Evolutionary conservation across 2,888 invertebrate genomes (phyloP).

Genomic region (Homarus gammarus): DNA sequence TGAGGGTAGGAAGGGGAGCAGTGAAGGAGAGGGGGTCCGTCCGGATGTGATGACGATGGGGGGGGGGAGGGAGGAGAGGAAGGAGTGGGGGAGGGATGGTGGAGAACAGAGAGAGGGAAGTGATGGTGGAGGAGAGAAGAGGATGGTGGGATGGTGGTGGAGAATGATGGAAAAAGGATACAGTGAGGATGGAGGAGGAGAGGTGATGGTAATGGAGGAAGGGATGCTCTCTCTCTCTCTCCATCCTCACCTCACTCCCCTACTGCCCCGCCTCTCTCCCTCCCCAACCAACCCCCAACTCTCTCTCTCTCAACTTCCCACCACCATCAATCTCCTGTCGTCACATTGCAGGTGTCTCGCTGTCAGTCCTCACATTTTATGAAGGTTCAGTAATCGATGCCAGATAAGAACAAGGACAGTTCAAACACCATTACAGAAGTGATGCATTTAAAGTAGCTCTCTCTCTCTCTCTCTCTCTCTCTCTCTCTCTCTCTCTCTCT

Average conservation of each 20-base stretch:
- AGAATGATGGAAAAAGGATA: neutral
- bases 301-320: neutral
- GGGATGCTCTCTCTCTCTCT: neutral
- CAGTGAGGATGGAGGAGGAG: neutral
- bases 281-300: neutral
- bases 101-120: too few relatives aligned
- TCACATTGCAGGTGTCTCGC: neutral
- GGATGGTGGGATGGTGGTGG: neutral
- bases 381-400: neutral
- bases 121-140: too few relatives aligned
- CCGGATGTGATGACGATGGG: too few relatives aligned
- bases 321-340: neutral
- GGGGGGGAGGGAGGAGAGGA: too few relatives aligned
- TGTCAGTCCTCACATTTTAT: neutral
- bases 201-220: neutral
- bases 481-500: too few relatives aligned
- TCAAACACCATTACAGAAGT: constrained; percentile 19
- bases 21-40: too few relatives aligned
- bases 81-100: too few relatives aligned
- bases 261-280: neutral
- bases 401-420: constrained; percentile 9
- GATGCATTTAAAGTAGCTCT: constrained; percentile 37
- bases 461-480: too few relatives aligned
- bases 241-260: neutral
- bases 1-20: too few relatives aligned